Base-by-base conservation (phyloP, 2,888 invertebrate genomes). In the Therioaphis trifolii region DNA sequence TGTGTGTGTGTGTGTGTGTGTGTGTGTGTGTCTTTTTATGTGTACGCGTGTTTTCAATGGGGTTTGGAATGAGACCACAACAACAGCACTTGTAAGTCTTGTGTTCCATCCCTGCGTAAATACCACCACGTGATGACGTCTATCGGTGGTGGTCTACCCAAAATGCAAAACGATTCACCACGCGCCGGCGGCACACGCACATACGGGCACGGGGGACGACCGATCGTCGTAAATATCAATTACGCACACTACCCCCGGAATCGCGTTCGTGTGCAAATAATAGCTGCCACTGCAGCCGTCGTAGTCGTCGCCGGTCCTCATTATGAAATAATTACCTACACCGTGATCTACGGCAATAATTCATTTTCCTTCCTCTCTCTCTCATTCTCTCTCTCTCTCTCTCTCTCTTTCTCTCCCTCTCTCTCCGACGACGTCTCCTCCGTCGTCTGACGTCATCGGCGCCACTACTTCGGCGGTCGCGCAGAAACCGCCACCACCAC, bases 291-390 rank as follows among this genome's bases (percentile, higher is more conserved):
- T n/a, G n/a, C n/a, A n/a, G 35, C 7, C 35, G 35, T 35, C 35
- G 7, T 35, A 21, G 58, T 40, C 7, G 46, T 27, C 27, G 35
- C 77, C 46, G 14, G 46, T 21, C 9, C 63, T 77, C 66, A 49
- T 77, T 66, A 52, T 4, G 35, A 66, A 77, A 66, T 77, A 77
- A 77, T 77, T 66, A 77, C 72, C 71, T 15, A 1, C 63, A 29
- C n/a, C 2, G 46, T 46, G 46, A 58, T 61, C 61, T 52, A 14
- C 27, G 52, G n/a, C 35, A 43, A 61, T 75, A 61, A 75, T 75
- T 75, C 75, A 61, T 75, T 75, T 75, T 27, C 43, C 61, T 61
- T 43, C 27, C 55, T 15, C 35, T 35, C 35, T 21, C n/a, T 29
- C n/a, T 24, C n/a, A 5, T 40, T 9, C 18, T 40, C 35, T 11